Evolutionary conservation across 2,797 vertebrate species (phyloP).

Genomic region (Pterois miles): DNA sequence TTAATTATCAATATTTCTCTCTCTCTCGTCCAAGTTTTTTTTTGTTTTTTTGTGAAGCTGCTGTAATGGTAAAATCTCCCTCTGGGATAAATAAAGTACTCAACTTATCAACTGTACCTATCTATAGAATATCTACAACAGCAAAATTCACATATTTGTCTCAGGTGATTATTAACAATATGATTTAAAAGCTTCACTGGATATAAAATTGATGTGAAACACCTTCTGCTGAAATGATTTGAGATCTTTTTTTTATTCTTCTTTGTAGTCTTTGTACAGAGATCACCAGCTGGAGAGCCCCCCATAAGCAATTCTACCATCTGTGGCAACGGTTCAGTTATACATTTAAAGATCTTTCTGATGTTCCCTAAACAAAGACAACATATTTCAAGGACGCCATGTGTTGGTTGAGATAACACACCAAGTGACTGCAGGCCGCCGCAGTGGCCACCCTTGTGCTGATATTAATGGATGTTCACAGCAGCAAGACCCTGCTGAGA

Average conservation of each 20-base stretch:
- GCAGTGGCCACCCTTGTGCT: constrained; percentile 43
- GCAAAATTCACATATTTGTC: not conserved
- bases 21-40: too few relatives aligned
- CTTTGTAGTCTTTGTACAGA: constrained; percentile 48
- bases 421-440: constrained; percentile 9
- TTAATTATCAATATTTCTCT: too few relatives aligned
- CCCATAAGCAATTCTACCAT: constrained; percentile 59
- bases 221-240: constrained; percentile 15
- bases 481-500: constrained; percentile 48
- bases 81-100: too few relatives aligned
- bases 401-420: constrained; percentile 66
- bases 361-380: constrained; percentile 53
- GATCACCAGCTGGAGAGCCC: constrained; percentile 65
- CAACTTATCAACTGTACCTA: not conserved
- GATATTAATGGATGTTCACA: constrained; percentile 59
- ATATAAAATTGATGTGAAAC: not conserved
- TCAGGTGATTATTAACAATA: not conserved
- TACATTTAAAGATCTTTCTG: constrained; percentile 57
- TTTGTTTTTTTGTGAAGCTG: too few relatives aligned
- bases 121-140: not conserved
- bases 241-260: constrained; percentile 5
- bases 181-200: constrained; percentile 19
- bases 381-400: constrained; percentile 47
- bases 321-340: constrained; percentile 57
- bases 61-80: too few relatives aligned